phyloP scores from a whole-genome alignment of 2,113 vertebrate genomes.

The Brienomyrus longianalis region DNA sequence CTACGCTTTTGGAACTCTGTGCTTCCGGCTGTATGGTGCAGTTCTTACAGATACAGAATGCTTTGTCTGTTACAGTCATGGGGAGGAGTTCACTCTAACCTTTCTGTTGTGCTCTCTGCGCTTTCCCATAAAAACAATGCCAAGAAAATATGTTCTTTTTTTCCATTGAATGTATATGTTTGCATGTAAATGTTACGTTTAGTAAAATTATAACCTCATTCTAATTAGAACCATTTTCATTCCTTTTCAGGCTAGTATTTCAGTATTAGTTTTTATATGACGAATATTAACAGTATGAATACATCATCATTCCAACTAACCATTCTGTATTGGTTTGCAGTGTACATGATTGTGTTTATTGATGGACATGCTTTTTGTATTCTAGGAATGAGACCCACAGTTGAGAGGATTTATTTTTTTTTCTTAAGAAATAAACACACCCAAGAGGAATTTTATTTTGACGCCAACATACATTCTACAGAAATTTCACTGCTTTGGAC shows the following conservation, averaged over 20 bases:
- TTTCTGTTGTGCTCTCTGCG: background rate
- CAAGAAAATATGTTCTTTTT: background rate
- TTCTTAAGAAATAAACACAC: constrained; percentile 59
- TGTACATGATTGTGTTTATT: background rate
- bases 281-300: background rate
- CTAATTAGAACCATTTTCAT: background rate
- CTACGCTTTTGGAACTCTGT: background rate
- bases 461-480: constrained; percentile 29
- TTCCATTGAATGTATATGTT: background rate
- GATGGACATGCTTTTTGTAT: constrained; percentile 41
- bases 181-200: background rate
- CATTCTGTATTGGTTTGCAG: background rate
- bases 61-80: background rate
- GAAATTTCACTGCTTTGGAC: constrained; percentile 28
- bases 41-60: background rate
- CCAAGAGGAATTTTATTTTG: constrained; percentile 59
- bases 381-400: constrained; percentile 60
- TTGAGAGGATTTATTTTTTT: constrained; percentile 50
- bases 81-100: background rate
- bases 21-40: constrained; percentile 6
- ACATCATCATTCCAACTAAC: background rate
- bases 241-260: background rate
- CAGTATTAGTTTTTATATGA: background rate
- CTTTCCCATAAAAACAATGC: constrained; percentile 32
- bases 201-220: background rate